Evolutionary conservation across 2,888 invertebrate species (phyloP).

Genomic region (Netelia fuscicornis): DNA sequence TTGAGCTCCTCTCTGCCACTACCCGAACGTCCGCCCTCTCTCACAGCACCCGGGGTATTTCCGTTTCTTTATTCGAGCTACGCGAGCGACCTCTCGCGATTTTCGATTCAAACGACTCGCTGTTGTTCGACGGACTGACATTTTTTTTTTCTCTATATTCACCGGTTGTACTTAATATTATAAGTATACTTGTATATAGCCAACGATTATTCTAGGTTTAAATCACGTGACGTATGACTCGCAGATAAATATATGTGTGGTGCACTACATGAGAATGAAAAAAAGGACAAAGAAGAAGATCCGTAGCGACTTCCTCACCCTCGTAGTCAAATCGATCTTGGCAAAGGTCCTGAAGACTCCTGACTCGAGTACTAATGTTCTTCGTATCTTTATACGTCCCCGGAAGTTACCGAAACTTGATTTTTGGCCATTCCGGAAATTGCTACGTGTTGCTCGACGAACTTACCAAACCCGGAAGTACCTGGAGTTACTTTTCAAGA

Average conservation of each 20-base stretch:
- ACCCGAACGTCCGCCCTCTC: constrained; percentile 33
- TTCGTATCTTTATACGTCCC: neutral
- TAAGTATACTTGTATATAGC: no score
- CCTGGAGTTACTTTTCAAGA: neutral
- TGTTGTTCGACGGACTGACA: constrained; percentile 3
- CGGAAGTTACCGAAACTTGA: neutral
- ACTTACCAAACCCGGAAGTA: constrained; percentile 12
- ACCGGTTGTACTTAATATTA: neutral
- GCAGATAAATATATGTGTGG: neutral
- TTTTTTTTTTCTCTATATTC: neutral
- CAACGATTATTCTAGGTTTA: constrained; percentile 37
- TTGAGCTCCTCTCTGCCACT: constrained; percentile 53
- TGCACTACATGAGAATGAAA: neutral
- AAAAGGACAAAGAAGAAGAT: neutral
- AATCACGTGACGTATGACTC: constrained; percentile 3
- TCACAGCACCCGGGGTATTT: constrained; percentile 44
- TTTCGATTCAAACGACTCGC: constrained; percentile 46
- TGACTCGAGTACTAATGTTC: constrained; percentile 33
- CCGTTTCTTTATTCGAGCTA: constrained; percentile 62
- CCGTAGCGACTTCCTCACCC: neutral
- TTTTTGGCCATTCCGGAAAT: constrained; percentile 27
- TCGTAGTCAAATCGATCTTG: constrained; percentile 39
- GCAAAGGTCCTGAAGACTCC: constrained; percentile 21
- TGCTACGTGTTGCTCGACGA: constrained; percentile 15
- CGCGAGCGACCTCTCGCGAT: constrained; percentile 45